Evolutionary conservation across 2,888 invertebrate species (phyloP), one percentile per base, ranked within the genome.

Genomic region (Abrostola tripartita): DNA sequence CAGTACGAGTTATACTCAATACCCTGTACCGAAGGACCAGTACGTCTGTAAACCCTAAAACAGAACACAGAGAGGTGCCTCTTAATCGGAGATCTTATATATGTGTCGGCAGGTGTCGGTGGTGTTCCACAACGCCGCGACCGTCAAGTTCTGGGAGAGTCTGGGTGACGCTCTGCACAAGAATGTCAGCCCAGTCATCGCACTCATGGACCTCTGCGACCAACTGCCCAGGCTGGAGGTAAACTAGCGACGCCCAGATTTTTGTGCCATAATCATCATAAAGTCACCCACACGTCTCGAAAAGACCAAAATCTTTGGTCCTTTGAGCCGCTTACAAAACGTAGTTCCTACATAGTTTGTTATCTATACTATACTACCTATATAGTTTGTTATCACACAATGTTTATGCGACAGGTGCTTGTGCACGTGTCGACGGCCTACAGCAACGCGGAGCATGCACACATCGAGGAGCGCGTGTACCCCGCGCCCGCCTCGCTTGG

Each of bases 381-480:
- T 38, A 8, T 38, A 38, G 35, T 49, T 5, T 11, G 14, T 5
- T n/a, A 24, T 4, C 24, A 24, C 24, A 24, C 4, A 24, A 24
- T 24, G 24, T 24, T 24, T 24, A 24, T 24, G 24, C 4, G 24
- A 1, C 87, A 96, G 95, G 96, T 95, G 0, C 90, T 97, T 14
- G 91, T 98, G 1, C 98, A 98, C 88, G 96, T 98, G 1, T 98
- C 98, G 0, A 98, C 98, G 0, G 97, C 98, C 0, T 98, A 97
- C 89, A 96, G 97, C 62, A 97, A 98, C 88, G 96, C 97, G 35
- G 96, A 98, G 74, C 95, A 94, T 42, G 86, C 93, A 1, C 93
- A 95, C 9, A 96, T 98, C 0, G 96, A 97, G 54, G 98, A 98
- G 88, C 93, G 95, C 65, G 92, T 98, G 10, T 98, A 98, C 87